Percentiles rank a stretch among this genome's conserved stretches.
phyloP scores from a whole-genome alignment of 1,140 invertebrate genomes.

The Danaus melanippus region DNA sequence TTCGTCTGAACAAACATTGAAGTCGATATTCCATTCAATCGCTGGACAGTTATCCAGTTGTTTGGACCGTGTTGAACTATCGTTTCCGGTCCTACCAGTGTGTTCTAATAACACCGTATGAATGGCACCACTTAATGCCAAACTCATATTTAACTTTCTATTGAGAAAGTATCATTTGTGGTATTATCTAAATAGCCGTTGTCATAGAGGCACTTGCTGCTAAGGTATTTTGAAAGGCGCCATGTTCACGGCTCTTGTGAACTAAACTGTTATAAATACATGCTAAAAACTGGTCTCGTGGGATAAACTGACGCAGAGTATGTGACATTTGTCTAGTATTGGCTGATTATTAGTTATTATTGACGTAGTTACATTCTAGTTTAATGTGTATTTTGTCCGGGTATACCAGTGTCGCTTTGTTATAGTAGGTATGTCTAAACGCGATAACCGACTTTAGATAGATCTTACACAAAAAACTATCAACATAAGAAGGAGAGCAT shows the following conservation, averaged over 20 bases:
- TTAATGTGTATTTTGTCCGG: too few relatives aligned
- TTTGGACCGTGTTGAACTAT: constrained; percentile 43
- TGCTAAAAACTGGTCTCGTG: too few relatives aligned
- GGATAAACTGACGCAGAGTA: too few relatives aligned
- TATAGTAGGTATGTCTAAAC: too few relatives aligned
- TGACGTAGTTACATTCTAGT: too few relatives aligned
- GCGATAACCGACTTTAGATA: too few relatives aligned
- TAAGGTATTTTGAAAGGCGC: constrained; percentile 16
- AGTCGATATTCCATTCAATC: constrained; percentile 35
- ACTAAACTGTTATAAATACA: constrained; percentile 4
- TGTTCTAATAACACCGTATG: constrained; percentile 47
- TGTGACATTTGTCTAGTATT: too few relatives aligned
- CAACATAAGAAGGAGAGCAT: too few relatives aligned
- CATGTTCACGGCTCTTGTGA: constrained; percentile 11
- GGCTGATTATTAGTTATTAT: too few relatives aligned
- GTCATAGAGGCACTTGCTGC: constrained; percentile 36
- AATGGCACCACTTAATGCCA: constrained; percentile 35
- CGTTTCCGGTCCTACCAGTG: constrained; percentile 38
- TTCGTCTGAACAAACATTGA: constrained; percentile 44
- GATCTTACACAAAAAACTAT: too few relatives aligned
- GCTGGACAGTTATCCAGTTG: constrained; percentile 30
- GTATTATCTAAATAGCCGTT: constrained; percentile 31
- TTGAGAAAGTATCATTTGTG: constrained; percentile 53
- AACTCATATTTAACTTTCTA: constrained; percentile 58
- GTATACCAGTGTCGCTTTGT: too few relatives aligned